A percentile compares a stretch with the other conserved stretches of the same genome.
phyloP scores from a whole-genome alignment of 2,113 vertebrate species.

The Phylloscopus whistleri region DNA sequence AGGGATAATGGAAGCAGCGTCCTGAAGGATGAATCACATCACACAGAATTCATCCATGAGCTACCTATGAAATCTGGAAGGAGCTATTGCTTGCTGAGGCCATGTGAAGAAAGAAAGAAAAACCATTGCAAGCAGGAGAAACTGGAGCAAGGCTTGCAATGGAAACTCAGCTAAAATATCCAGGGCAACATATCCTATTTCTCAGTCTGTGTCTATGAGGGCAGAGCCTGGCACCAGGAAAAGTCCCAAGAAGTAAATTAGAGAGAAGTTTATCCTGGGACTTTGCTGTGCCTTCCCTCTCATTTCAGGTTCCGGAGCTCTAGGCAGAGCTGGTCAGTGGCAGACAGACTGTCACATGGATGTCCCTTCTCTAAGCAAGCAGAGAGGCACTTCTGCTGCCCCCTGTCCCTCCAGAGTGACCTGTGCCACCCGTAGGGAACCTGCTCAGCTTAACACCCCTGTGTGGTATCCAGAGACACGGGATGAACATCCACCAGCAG shows the following conservation, averaged over 20 bases:
- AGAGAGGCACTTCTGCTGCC: background rate
- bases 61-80: background rate
- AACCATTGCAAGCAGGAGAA: background rate
- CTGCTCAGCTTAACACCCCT: background rate
- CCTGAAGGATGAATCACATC: background rate
- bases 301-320: background rate
- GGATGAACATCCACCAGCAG: background rate
- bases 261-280: background rate
- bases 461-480: accelerated
- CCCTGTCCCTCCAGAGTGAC: background rate
- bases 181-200: background rate
- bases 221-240: background rate
- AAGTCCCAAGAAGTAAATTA: background rate
- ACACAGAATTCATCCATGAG: background rate
- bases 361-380: background rate
- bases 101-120: background rate
- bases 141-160: background rate
- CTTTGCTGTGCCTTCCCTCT: background rate
- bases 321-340: background rate
- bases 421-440: background rate
- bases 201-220: background rate
- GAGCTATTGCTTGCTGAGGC: background rate
- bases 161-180: background rate
- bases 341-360: background rate
- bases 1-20: background rate